Percentiles rank a stretch among this genome's conserved stretches.
phyloP scores from a whole-genome alignment of 2,113 vertebrate species.

The Chamaetylas fuelleborni region DNA sequence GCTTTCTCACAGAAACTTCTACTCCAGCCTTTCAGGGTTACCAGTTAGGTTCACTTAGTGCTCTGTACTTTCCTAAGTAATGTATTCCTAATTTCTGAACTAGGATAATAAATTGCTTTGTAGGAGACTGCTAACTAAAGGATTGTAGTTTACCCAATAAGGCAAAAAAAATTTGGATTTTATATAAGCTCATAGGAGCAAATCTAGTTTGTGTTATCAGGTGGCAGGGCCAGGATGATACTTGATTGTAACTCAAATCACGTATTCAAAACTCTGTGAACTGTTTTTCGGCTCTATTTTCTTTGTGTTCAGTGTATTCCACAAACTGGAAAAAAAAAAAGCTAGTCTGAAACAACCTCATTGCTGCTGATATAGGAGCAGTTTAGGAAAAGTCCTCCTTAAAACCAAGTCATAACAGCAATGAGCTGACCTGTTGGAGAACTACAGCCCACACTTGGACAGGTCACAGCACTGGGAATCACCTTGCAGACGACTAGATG shows the following conservation, averaged over 20 bases:
- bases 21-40: neutral
- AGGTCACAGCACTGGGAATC: neutral
- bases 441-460: rapidly evolving
- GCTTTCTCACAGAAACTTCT: neutral
- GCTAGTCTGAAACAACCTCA: neutral
- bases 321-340: neutral
- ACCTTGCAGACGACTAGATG: neutral
- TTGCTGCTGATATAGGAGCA: neutral
- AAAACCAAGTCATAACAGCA: neutral
- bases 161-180: neutral
- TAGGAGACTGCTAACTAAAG: neutral
- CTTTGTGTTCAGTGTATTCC: neutral
- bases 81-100: neutral
- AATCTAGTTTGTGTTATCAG: neutral
- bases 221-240: neutral
- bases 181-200: neutral
- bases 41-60: neutral
- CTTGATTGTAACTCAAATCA: neutral
- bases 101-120: neutral
- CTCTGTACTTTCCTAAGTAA: neutral
- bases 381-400: neutral
- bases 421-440: neutral
- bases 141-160: neutral
- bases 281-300: neutral
- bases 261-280: neutral